Base-by-base conservation (phyloP, 2,797 vertebrate species). In the Macropodus opercularis region DNA sequence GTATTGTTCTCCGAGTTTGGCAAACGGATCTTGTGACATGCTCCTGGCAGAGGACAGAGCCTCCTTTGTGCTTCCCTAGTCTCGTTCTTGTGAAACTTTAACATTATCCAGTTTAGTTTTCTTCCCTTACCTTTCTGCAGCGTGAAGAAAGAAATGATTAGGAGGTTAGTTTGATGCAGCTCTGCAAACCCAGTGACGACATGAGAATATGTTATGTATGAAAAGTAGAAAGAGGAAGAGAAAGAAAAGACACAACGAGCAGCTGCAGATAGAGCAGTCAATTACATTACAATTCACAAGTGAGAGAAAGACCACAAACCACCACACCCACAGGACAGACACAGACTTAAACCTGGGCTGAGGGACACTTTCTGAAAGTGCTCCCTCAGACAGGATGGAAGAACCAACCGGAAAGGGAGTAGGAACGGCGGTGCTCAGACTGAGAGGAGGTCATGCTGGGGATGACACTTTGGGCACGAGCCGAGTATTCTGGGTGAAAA, bases 11-110 rank as follows among this genome's bases (percentile, higher is more conserved):
- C 80, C 2, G 31, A 79, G 73, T 90, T 88, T 85, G 81, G 85
- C 78, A 82, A 85, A 84, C 56, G 73, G 86, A 92, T 90, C 92
- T 89, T 91, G 90, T 91, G 91, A 91, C 90, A 88, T 87, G 72
- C 83, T 90, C 73, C 69, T 79, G 80, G 87, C 69, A 56, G 44
- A 74, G 73, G 79, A 93, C 92, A 92, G 89, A 90, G 84, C 56
- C 50, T 79, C 78, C 87, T 90, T 93, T 92, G 89, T 92, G 78
- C 69, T 73, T 68, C 47, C 23, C 49, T 53, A 51, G 77, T 84
- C 72, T 81, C 36, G 6, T 74, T 87, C 77, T 82, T 84, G 75
- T 75, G 80, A 87, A 91, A 89, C 85, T 81, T 89, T 86, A 86
- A 87, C 80, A 71, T 79, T 77, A 72, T 69, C 69, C 78, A 83